These are phyloP conservation scores for Pogonus chalceus DNA, from an alignment of 1,140 invertebrate species.

Conservation along the genomic window DNA sequence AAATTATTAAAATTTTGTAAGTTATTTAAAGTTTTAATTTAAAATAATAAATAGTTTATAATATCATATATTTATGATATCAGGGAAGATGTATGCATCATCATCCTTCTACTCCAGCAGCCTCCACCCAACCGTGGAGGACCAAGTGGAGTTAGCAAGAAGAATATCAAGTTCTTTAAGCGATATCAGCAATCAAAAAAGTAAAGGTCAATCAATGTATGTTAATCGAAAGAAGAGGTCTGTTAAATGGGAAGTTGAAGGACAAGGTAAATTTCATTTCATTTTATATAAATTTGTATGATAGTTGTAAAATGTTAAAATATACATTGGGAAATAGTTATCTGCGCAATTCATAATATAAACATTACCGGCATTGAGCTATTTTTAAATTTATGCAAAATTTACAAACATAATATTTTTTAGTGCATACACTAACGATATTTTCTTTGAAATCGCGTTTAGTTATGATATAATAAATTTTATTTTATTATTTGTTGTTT, in stretches of 20 bases:
- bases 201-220: constrained; percentile 91
- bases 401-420: background rate
- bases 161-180: constrained; percentile 86
- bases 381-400: background rate
- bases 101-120: constrained; percentile 86
- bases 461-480: no score
- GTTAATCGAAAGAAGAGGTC: constrained; percentile 87
- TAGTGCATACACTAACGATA: no score
- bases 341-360: background rate
- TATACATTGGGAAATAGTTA: no score
- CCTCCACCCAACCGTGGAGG: constrained; percentile 85
- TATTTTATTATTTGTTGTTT: background rate
- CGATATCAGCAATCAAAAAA: constrained; percentile 81
- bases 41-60: background rate
- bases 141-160: constrained; percentile 85
- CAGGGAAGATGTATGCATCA: constrained; percentile 85
- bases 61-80: constrained; percentile 16
- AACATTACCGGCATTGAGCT: background rate
- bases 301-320: background rate
- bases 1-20: constrained; percentile 3
- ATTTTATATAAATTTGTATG: background rate
- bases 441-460: background rate
- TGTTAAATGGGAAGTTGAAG: constrained; percentile 89
- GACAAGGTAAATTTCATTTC: constrained; percentile 44
- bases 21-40: background rate